A percentile compares a stretch with the other conserved stretches of the same genome.
Conservation (phyloP, 2,888 invertebrate genomes). For the Heliconius hortense region DNA sequence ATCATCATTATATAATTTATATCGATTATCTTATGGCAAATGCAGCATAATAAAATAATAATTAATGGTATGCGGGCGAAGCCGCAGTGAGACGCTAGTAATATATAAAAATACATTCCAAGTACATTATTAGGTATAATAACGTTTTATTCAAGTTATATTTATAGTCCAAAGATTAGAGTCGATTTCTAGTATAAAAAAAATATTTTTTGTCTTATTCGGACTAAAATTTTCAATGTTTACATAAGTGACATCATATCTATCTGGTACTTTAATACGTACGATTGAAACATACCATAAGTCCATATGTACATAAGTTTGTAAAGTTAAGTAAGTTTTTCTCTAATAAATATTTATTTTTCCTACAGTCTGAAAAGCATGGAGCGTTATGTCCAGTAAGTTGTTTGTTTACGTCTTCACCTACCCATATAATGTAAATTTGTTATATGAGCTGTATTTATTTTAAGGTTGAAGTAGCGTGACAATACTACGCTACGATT, state of each 20-base stretch:
- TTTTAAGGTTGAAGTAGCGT: conserved; percentile 19
- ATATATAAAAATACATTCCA: too few species aligned
- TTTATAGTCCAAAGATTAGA: not conserved
- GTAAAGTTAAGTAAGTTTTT: conserved; percentile 9
- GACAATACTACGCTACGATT: conserved; percentile 17
- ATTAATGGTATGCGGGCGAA: too few species aligned
- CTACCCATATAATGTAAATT: conserved; percentile 4
- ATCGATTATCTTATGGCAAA: too few species aligned
- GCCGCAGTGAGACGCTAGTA: too few species aligned
- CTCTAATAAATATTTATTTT: conserved; percentile 19
- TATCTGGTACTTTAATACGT: not conserved
- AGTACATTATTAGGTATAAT: too few species aligned
- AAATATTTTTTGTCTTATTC: not conserved
- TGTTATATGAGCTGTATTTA: conserved; percentile 5
- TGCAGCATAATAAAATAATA: too few species aligned
- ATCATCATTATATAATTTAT: too few species aligned
- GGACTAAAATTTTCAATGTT: not conserved
- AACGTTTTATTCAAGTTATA: not conserved
- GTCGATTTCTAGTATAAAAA: not conserved
- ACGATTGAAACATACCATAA: not conserved
- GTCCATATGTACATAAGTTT: conserved; percentile 1
- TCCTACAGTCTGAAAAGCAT: conserved; percentile 59
- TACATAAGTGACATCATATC: conserved; percentile 12
- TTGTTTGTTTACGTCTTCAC: conserved; percentile 39
- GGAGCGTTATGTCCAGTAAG: conserved; percentile 73